phyloP scores from a whole-genome alignment of 2,888 invertebrate species.

The Ormyrus rosae region DNA sequence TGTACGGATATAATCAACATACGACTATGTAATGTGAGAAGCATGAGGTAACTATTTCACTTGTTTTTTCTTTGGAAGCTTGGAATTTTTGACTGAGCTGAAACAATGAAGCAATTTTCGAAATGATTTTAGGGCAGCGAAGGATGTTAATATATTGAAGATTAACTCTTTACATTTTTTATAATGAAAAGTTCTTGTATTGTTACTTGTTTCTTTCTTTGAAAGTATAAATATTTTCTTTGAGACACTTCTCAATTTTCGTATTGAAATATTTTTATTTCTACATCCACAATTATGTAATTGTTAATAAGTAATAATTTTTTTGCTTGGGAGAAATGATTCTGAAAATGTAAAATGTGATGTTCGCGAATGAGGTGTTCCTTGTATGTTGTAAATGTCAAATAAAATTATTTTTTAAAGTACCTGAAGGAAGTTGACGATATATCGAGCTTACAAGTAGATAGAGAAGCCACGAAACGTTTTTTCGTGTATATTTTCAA shows the following conservation, averaged over 20 bases:
- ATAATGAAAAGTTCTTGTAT: not conserved
- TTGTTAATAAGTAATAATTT: constrained; percentile 24
- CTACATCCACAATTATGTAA: not conserved
- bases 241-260: not conserved
- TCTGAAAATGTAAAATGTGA: constrained; percentile 9
- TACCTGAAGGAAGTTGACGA: constrained; percentile 51
- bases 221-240: not conserved
- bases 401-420: constrained; percentile 40
- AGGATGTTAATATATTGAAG: not conserved
- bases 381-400: constrained; percentile 35
- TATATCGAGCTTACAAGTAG: constrained; percentile 56
- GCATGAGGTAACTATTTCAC: too few relatives aligned
- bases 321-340: constrained; percentile 19
- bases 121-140: not conserved
- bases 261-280: constrained; percentile 6
- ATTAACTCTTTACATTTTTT: constrained; percentile 1
- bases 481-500: constrained; percentile 51
- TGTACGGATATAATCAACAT: too few relatives aligned
- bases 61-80: too few relatives aligned
- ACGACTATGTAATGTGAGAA: too few relatives aligned
- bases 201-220: not conserved
- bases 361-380: constrained; percentile 7
- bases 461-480: constrained; percentile 40
- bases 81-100: too few relatives aligned
- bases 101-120: not conserved